A percentile compares a stretch with the other conserved stretches of the same genome.
Evolutionary conservation across 2,888 invertebrate species (phyloP).

Genomic region (Myopa tessellatipennis): DNA sequence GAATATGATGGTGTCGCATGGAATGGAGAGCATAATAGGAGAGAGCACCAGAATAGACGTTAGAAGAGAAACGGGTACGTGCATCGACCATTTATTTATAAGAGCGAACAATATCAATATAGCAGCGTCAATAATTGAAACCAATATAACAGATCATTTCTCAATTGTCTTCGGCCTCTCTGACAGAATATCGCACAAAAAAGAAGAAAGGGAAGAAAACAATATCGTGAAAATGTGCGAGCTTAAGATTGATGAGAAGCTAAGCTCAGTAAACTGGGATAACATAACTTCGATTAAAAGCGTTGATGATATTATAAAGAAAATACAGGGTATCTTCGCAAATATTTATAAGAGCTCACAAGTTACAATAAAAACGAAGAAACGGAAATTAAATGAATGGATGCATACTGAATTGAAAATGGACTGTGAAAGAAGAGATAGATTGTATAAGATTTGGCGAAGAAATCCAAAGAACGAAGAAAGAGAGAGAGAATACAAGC

Average conservation of each 20-base stretch:
- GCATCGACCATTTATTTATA: neutral
- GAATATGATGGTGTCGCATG: neutral
- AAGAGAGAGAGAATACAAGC: constrained; percentile 5
- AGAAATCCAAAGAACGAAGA: neutral
- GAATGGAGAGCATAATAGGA: neutral
- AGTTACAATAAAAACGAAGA: neutral
- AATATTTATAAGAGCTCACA: neutral
- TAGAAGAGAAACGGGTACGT: neutral
- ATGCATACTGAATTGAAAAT: neutral
- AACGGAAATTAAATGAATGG: neutral
- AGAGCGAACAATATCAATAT: neutral
- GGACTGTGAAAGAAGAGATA: neutral
- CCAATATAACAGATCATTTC: neutral
- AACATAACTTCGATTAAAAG: neutral
- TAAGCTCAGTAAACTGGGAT: neutral
- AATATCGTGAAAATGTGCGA: neutral
- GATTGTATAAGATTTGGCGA: neutral
- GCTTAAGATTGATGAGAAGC: neutral
- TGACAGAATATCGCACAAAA: neutral
- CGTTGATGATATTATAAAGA: neutral
- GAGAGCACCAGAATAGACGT: too few species aligned
- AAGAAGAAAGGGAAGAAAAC: neutral
- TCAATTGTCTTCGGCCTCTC: neutral
- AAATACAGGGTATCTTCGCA: neutral
- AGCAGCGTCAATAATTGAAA: neutral